Percentiles rank a stretch among this genome's conserved stretches.
phyloP scores from a whole-genome alignment of 2,888 invertebrate species.

The Lithophane semibrunnea region DNA sequence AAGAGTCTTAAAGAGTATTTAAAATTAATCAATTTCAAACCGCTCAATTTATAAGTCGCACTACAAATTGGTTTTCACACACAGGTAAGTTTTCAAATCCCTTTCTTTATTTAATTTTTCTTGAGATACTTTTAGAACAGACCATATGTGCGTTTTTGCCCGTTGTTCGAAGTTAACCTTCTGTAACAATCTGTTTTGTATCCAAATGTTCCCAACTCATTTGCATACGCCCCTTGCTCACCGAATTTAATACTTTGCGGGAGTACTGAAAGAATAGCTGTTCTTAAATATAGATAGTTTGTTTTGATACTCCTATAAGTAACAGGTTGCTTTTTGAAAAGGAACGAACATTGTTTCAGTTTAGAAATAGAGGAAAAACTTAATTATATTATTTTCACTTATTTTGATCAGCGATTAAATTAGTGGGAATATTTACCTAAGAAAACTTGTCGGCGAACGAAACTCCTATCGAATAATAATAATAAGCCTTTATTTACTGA shows the following conservation, averaged over 20 bases:
- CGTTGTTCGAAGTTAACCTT: not conserved
- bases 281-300: constrained; percentile 39
- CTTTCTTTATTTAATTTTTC: no score
- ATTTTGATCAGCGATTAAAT: not conserved
- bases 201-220: constrained; percentile 36
- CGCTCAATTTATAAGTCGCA: not conserved
- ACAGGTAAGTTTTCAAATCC: not conserved
- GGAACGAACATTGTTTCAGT: not conserved
- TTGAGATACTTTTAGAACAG: no score
- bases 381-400: no score
- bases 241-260: constrained; percentile 49
- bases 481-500: no score
- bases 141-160: not conserved
- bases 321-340: constrained; percentile 25
- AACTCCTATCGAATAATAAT: no score
- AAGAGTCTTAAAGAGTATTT: not conserved
- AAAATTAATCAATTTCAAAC: not conserved
- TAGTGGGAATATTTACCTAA: not conserved
- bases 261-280: constrained; percentile 49
- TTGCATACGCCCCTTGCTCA: constrained; percentile 48
- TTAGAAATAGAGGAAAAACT: no score
- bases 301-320: constrained; percentile 34
- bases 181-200: not conserved
- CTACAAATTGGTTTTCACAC: not conserved
- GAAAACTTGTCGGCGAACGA: not conserved